phyloP scores from a whole-genome alignment of 2,888 invertebrate species.

The Tuberolachnus salignus region DNA sequence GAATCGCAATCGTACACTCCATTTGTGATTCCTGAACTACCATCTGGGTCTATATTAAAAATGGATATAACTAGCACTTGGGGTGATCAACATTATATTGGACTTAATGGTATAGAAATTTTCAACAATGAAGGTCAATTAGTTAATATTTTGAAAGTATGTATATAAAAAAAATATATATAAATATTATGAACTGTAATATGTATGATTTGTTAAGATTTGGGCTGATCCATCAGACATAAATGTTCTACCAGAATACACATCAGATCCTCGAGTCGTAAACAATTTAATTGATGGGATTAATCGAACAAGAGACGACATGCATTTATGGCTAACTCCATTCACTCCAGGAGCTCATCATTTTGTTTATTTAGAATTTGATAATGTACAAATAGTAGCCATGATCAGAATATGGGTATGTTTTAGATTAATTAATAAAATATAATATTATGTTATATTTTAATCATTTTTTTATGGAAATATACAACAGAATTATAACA shows the following conservation, averaged over 20 bases:
- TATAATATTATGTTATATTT: background rate
- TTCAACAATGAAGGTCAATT: constrained; percentile 71
- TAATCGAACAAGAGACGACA: constrained; percentile 77
- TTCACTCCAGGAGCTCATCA: constrained; percentile 69
- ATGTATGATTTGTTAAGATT: constrained; percentile 63
- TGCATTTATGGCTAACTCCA: constrained; percentile 77
- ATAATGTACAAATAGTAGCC: constrained; percentile 67
- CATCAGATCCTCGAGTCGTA: constrained; percentile 69
- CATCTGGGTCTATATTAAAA: constrained; percentile 71
- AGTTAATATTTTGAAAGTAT: constrained; percentile 70
- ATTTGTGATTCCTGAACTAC: constrained; percentile 79
- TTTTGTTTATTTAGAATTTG: constrained; percentile 68
- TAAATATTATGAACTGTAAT: background rate
- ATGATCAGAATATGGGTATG: constrained; percentile 75
- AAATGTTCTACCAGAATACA: constrained; percentile 73
- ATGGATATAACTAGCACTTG: constrained; percentile 76
- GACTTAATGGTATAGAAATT: constrained; percentile 78
- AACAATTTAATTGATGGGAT: constrained; percentile 74
- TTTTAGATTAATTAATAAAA: constrained; percentile 17
- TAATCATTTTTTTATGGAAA: background rate
- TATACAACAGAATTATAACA: constrained; percentile 81
- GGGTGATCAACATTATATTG: constrained; percentile 81
- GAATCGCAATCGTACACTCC: constrained; percentile 61
- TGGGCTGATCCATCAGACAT: constrained; percentile 67
- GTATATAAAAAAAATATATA: background rate